Percentiles rank a stretch among this genome's conserved stretches.
These are phyloP conservation scores for Falco cherrug DNA, from an alignment of 2,797 vertebrate genomes.

Conservation along the genomic window DNA sequence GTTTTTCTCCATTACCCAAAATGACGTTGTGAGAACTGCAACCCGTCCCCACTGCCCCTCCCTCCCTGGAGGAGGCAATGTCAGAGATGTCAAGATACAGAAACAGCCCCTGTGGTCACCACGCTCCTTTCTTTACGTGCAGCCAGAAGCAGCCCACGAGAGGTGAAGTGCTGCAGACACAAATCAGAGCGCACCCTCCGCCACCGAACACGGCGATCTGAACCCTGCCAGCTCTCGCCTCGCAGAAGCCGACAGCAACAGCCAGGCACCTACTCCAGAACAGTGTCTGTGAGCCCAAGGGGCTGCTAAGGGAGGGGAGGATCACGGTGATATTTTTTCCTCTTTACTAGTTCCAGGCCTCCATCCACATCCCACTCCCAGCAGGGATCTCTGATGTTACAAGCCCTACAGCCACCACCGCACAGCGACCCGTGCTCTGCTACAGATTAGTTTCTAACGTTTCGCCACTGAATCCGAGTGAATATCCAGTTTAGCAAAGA, in stretches of 20 bases:
- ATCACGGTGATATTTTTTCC: too few relatives aligned
- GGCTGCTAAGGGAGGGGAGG: neutral
- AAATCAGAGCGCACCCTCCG: neutral
- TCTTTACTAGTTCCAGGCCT: neutral
- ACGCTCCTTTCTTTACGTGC: accelerated
- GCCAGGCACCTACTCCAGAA: neutral
- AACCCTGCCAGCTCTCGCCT: neutral
- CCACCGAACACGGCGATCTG: too few relatives aligned
- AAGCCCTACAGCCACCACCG: neutral
- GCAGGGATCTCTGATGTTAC: neutral
- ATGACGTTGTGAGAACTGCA: accelerated
- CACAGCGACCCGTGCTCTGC: neutral
- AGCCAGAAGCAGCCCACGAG: neutral
- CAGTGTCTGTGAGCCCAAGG: accelerated
- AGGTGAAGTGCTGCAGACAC: accelerated
- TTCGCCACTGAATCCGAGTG: neutral
- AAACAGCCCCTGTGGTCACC: neutral
- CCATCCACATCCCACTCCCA: too few relatives aligned
- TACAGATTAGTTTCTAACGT: accelerated
- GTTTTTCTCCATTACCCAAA: neutral
- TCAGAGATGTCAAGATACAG: neutral
- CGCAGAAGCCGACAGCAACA: neutral
- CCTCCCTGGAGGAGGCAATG: neutral
- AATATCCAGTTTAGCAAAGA: neutral
- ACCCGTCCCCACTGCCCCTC: neutral